These are phyloP conservation scores for Haliclystus octoradiatus DNA, from an alignment of 30 jellyfish, hydroid and myxozoan genomes.

Conservation along the genomic window DNA sequence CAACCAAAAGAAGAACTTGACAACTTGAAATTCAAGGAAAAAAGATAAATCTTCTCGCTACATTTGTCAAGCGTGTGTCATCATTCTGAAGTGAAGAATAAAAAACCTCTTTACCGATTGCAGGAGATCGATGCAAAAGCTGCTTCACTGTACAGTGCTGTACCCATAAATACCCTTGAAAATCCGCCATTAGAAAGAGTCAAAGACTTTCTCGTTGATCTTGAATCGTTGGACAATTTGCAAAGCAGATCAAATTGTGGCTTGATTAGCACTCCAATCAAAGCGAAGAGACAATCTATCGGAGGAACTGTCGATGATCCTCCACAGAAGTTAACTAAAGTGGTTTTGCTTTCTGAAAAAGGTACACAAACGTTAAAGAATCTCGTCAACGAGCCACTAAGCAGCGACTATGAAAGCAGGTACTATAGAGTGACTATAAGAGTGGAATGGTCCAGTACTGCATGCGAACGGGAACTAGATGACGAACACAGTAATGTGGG, in stretches of 20 bases:
- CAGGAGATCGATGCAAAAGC: background rate
- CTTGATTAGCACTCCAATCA: too few species aligned
- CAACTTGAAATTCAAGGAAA: background rate
- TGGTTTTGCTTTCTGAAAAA: too few species aligned
- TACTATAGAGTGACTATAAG: background rate
- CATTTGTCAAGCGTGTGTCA: slow-evolving; percentile 4
- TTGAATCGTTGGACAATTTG: too few species aligned
- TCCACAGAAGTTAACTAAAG: too few species aligned
- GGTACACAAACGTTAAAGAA: too few species aligned
- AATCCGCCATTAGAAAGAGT: background rate
- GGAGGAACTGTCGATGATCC: too few species aligned
- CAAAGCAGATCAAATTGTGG: too few species aligned
- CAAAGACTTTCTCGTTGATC: too few species aligned
- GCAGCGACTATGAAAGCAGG: too few species aligned
- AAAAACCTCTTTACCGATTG: background rate
- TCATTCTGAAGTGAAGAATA: background rate
- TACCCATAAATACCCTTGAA: background rate
- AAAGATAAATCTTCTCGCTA: background rate
- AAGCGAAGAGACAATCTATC: too few species aligned
- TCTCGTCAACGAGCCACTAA: too few species aligned
- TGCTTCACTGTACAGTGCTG: background rate
- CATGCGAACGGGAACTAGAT: background rate
- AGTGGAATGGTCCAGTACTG: slow-evolving; percentile 3
- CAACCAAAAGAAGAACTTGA: slow-evolving; percentile 2
- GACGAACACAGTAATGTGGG: background rate